A percentile compares a stretch with the other conserved stretches of the same genome.
These are phyloP conservation scores for Euphydryas editha DNA, from an alignment of 2,888 invertebrate species.

Conservation along the genomic window DNA sequence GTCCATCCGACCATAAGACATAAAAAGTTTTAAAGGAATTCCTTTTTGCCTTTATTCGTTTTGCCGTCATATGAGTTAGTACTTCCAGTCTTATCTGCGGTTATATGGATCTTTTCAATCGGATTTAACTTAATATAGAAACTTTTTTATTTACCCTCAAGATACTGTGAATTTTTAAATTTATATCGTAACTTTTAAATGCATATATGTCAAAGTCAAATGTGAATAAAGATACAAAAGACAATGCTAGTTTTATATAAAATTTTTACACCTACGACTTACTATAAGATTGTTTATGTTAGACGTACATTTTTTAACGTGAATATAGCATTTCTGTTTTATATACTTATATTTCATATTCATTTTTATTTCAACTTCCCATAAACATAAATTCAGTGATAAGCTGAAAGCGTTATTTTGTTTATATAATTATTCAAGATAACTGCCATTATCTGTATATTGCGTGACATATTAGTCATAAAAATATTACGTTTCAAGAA, in stretches of 20 bases:
- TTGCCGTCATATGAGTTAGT: slow-evolving; percentile 48
- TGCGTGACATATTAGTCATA: slow-evolving; percentile 72
- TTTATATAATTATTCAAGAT: slow-evolving; percentile 5
- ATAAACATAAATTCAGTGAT: slow-evolving; percentile 3
- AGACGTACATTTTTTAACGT: background rate
- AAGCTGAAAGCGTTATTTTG: slow-evolving; percentile 2
- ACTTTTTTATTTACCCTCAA: too few relatives aligned
- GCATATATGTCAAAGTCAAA: too few relatives aligned
- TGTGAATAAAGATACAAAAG: too few relatives aligned
- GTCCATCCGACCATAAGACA: slow-evolving; percentile 65
- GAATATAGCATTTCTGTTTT: background rate
- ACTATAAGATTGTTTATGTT: too few relatives aligned
- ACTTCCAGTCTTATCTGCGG: background rate
- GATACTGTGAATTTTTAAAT: too few relatives aligned
- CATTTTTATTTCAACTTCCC: slow-evolving; percentile 1
- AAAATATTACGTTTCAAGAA: slow-evolving; percentile 40
- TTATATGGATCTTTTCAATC: too few relatives aligned
- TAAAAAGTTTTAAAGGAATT: slow-evolving; percentile 49
- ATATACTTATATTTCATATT: background rate
- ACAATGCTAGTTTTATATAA: too few relatives aligned
- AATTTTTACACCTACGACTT: too few relatives aligned
- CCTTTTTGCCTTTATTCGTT: slow-evolving; percentile 33
- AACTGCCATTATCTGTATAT: slow-evolving; percentile 50
- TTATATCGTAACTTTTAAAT: too few relatives aligned
- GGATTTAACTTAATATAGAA: too few relatives aligned